Conservation (phyloP, 2,113 vertebrate genomes). For the Salminus brasiliensis region DNA sequence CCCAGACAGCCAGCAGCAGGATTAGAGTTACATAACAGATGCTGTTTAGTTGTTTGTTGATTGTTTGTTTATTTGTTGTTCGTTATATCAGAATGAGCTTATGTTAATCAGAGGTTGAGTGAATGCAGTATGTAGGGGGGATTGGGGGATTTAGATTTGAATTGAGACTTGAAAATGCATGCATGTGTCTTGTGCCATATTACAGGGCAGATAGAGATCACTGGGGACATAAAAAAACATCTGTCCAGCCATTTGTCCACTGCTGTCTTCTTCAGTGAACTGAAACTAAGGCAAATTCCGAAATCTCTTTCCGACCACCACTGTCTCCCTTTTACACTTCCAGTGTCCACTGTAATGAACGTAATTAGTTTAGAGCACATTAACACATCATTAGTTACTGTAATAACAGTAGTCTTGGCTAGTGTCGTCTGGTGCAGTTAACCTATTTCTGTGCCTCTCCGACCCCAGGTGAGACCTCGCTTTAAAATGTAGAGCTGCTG, state of each 20-base stretch:
- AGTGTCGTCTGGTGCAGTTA: background rate
- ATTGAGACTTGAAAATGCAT: background rate
- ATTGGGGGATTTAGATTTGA: background rate
- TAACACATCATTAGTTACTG: constrained; percentile 5
- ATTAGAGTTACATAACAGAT: background rate
- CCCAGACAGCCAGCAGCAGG: background rate
- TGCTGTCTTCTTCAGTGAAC: background rate
- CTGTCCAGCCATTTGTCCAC: background rate
- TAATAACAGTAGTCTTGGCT: constrained; percentile 5
- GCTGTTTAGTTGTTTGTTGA: background rate
- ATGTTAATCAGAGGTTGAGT: background rate
- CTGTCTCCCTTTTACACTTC: background rate
- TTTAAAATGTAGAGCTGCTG: constrained; percentile 34
- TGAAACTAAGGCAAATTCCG: background rate
- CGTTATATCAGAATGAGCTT: background rate
- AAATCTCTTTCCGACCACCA: background rate
- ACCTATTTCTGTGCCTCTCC: constrained; percentile 32
- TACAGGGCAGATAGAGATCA: background rate
- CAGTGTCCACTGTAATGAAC: background rate
- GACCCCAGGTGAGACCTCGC: constrained; percentile 30
- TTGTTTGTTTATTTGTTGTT: background rate
- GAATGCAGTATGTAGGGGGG: background rate
- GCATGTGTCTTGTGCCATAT: background rate
- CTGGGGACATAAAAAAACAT: background rate
- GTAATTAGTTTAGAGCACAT: constrained; percentile 11